phyloP scores from a whole-genome alignment of 2,113 vertebrate species.

The Tympanuchus pallidicinctus region DNA sequence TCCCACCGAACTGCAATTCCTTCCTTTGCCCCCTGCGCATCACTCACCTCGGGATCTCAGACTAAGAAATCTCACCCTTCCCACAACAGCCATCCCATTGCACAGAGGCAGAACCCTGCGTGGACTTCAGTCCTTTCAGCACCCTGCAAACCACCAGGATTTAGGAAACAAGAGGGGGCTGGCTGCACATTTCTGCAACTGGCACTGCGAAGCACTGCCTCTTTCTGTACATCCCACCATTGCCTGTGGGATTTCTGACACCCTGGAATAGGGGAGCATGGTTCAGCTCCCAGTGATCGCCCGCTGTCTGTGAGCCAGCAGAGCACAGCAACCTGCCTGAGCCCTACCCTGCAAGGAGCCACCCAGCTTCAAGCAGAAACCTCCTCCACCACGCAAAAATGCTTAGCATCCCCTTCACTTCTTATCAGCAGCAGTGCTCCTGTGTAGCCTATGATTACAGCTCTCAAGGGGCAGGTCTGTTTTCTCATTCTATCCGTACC shows the following conservation, averaged over 20 bases:
- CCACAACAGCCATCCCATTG: not conserved
- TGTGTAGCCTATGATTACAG: not conserved
- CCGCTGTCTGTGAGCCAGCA: not conserved
- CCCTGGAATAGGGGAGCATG: not conserved
- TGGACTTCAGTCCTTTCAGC: not conserved
- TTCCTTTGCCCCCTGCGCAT: not conserved
- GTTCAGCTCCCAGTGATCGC: not conserved
- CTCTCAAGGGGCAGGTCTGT: not conserved
- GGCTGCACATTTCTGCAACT: not conserved
- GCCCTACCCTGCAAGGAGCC: not conserved
- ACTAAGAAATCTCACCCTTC: not conserved
- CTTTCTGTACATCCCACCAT: accelerated
- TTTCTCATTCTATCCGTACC: no score
- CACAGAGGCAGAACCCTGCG: accelerated
- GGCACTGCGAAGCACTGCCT: not conserved
- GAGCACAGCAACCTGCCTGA: not conserved
- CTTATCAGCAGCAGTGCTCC: not conserved
- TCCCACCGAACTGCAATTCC: not conserved
- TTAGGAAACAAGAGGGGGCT: no score
- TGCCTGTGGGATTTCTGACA: not conserved
- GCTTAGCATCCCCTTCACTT: not conserved
- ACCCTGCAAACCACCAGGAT: accelerated
- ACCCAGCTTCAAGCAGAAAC: not conserved
- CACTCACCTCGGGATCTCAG: conserved; percentile 9
- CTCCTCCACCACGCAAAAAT: not conserved